These are phyloP conservation scores for Lophotriccus pileatus DNA, from an alignment of 2,797 vertebrate species.

Conservation along the genomic window DNA sequence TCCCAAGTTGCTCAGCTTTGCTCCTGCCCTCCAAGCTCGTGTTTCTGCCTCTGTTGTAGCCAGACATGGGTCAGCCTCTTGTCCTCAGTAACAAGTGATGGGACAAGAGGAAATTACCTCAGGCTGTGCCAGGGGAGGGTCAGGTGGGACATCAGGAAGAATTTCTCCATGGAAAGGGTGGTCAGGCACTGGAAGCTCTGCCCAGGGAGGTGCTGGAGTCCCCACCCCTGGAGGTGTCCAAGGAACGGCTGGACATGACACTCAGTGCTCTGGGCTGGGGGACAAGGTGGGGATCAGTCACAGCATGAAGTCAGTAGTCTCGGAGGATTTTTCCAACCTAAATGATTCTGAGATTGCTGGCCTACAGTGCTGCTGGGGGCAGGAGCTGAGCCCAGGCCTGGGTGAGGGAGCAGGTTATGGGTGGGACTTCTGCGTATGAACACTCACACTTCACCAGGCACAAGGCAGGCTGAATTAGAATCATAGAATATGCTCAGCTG, in stretches of 20 bases:
- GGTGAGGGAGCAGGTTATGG: neutral
- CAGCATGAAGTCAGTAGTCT: neutral
- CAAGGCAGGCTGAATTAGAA: neutral
- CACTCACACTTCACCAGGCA: neutral
- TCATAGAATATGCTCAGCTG: neutral
- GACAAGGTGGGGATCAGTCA: fast-evolving
- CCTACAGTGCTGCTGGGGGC: neutral
- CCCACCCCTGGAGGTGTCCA: neutral
- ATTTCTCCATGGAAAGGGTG: neutral
- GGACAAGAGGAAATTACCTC: neutral
- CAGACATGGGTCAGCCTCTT: neutral
- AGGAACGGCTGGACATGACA: neutral
- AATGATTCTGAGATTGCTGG: neutral
- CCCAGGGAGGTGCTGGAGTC: neutral
- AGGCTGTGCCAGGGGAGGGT: neutral
- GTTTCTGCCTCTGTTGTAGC: neutral
- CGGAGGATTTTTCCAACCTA: neutral
- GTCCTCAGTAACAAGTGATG: neutral
- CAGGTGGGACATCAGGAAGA: neutral
- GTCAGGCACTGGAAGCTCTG: neutral
- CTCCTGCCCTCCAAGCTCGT: neutral
- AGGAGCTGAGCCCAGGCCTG: neutral
- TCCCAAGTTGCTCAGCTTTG: neutral
- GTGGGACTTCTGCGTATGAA: neutral
- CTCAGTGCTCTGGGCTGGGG: neutral